Base-by-base conservation (phyloP, 2,888 invertebrate species). In the Dromius quadrimaculatus region DNA sequence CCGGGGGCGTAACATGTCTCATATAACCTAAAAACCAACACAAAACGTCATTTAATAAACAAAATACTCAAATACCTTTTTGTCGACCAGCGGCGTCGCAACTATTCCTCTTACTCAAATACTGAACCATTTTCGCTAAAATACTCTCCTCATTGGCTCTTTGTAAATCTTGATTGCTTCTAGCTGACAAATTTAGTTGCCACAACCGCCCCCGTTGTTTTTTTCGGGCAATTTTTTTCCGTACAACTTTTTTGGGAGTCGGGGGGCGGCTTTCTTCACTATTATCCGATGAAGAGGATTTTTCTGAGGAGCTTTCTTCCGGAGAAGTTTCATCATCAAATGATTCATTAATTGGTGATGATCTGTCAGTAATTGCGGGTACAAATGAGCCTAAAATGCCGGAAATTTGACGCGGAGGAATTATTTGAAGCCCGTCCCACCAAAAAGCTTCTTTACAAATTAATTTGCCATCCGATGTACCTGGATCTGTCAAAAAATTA, bases 131-230 rank as follows among this genome's bases (percentile, higher is more conserved):
- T 80, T 90, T 88, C 61, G 89, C 84, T 74, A 91, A 87, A 0
- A 90, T 87, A 73, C 88, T 88, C 83, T 94, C 94, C 81, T 95
- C 94, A 78, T 89, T 90, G 71, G 94, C 90, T 2, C 95, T 84
- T 81, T 94, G 95, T 77, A 92, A 90, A 81, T 95, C 94, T 81
- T 95, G 94, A 83, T 95, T 95, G 78, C 91, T 92, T 74, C 94
- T 87, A 2, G 93, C 91, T 0, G 92, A 91, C 68, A 92, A 83
- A 75, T 91, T 90, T 15, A 88, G 84, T 72, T 89, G 90, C 94
- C 94, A 94, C 76, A 88, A 87, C 19, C 90, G 87, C 2, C 64
- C 71, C 8, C 38, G 5, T n/a, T 50, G 28, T 38, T 70, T 70
- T 23, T 70, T 70, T 9, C 43, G 13, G 15, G 15, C 17, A 15